phyloP scores from a whole-genome alignment of 1,140 invertebrate genomes.

The Bombus soroeensis region DNA sequence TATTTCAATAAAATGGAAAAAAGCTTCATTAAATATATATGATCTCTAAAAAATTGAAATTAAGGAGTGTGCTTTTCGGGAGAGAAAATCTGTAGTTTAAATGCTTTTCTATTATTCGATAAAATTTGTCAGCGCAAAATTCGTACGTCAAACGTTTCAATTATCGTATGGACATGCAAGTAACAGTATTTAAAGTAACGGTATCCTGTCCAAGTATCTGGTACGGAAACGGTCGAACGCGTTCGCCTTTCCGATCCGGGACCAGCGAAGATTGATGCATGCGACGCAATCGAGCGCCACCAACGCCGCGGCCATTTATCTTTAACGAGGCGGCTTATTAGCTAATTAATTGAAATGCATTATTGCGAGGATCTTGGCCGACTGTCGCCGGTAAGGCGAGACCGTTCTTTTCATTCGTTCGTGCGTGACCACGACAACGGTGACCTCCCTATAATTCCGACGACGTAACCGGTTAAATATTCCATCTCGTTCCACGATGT shows the following conservation, averaged over 20 bases:
- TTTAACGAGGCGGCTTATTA: slow-evolving; percentile 68
- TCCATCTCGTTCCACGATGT: slow-evolving; percentile 28
- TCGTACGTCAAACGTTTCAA: neutral
- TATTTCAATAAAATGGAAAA: too few species aligned
- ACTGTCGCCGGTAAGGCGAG: slow-evolving; percentile 57
- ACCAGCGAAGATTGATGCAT: neutral
- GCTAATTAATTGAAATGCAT: slow-evolving; percentile 70
- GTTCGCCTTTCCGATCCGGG: neutral
- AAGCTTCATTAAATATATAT: too few species aligned
- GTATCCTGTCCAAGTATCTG: neutral
- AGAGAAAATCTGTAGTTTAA: too few species aligned
- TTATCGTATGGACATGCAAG: neutral
- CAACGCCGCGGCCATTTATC: slow-evolving; percentile 64
- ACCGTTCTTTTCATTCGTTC: slow-evolving; percentile 49
- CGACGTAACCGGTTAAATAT: slow-evolving; percentile 49
- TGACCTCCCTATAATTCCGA: slow-evolving; percentile 36
- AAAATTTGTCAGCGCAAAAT: neutral
- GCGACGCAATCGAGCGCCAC: slow-evolving; percentile 52
- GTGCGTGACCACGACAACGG: slow-evolving; percentile 12
- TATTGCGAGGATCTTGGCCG: slow-evolving; percentile 62
- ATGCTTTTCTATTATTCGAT: too few species aligned
- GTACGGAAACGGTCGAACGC: neutral
- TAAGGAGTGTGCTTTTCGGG: too few species aligned
- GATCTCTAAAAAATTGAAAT: too few species aligned
- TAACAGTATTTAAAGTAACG: neutral